Evolutionary conservation across 2,888 invertebrate species (phyloP), one percentile per base, ranked within the genome.

Genomic region (Morinoia aosen): DNA sequence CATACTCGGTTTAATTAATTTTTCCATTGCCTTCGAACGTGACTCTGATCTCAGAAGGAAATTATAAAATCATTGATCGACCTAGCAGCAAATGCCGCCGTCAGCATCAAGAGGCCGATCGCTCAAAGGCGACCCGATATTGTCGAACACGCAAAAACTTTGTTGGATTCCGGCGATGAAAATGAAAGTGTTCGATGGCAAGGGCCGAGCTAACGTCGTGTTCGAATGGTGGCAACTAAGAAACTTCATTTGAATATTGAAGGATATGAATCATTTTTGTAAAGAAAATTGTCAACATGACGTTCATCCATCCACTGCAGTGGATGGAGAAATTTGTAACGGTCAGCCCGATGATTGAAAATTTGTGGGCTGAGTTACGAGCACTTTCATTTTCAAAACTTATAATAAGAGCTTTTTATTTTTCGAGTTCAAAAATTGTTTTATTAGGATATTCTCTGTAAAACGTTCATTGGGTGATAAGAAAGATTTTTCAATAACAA

Each of bases 51-150:
- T 76, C 76, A 0, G 76, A 76, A 76, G 33, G 76, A 76, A 76
- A 76, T 76, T 76, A 76, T 76, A 76, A 76, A 76, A 76, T 76
- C 76, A 76, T 76, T 76, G 76, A 76, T 76, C 76, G 10, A 76
- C 76, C 33, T 3, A 33, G 25, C 76, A 33, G 76, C 76, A 76
- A 76, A 76, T 76, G 76, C 76, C 7, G 25, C 76, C 33, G 76
- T 76, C 76, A 76, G 76, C 76, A 76, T 76, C 76, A 76, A 19
- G 25, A 10, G 33, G 19, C 76, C 76, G 76, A 76, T 33, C 76
- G 76, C 76, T 76, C 76, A 76, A 76, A 76, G 76, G 76, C 76
- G 76, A 76, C 76, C 33, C 76, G 25, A 76, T 76, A 76, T 76
- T 76, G 76, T 76, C 76, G 25, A 76, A 76, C 25, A 76, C 16